phyloP scores from a whole-genome alignment of 2,113 vertebrate species.

The Heloderma charlesbogerti region DNA sequence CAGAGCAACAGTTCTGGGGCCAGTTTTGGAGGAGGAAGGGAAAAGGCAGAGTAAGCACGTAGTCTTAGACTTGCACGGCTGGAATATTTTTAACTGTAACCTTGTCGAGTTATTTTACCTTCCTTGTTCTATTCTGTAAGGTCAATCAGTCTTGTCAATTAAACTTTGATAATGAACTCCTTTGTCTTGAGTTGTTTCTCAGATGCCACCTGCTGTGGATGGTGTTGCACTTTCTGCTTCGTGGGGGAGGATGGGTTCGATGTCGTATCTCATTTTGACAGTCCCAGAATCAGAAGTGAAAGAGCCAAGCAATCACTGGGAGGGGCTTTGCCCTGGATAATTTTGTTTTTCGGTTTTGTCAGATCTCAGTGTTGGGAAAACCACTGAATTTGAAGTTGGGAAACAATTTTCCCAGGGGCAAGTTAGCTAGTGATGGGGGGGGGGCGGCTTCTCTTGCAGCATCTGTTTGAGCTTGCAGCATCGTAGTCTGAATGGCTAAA shows the following conservation, averaged over 20 bases:
- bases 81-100: conserved; percentile 78
- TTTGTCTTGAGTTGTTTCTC: conserved; percentile 35
- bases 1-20: not conserved
- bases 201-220: not conserved
- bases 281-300: too few relatives aligned
- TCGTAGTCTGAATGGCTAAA: too few relatives aligned
- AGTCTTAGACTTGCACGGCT: conserved; percentile 82
- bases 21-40: conserved; percentile 57
- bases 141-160: conserved; percentile 80
- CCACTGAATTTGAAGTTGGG: not conserved
- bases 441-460: not conserved
- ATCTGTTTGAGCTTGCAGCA: not conserved
- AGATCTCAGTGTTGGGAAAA: not conserved
- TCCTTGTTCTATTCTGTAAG: conserved; percentile 80
- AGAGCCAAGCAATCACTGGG: not conserved
- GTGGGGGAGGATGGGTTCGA: not conserved
- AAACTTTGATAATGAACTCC: conserved; percentile 82
- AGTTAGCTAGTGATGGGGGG: not conserved
- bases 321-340: too few relatives aligned
- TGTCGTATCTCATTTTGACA: not conserved
- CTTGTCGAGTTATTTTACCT: conserved; percentile 74
- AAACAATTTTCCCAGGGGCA: not conserved
- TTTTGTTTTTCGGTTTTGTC: not conserved
- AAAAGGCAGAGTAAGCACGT: conserved; percentile 64
- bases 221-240: not conserved